A percentile compares a stretch with the other conserved stretches of the same genome.
Conservation (phyloP, 2,888 invertebrate species). For the Spilarctia lutea region DNA sequence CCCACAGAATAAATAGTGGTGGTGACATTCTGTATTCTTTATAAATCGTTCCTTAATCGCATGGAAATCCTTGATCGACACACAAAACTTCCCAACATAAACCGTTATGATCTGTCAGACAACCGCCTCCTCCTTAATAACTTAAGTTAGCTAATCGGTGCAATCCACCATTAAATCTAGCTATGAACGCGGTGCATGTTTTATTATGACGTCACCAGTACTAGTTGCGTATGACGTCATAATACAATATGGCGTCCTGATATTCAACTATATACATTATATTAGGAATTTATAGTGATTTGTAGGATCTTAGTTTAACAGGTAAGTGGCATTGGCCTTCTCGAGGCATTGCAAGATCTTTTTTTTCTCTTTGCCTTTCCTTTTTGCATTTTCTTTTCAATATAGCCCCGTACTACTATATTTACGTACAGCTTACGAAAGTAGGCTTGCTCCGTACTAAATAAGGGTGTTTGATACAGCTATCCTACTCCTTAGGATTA, state of each 20-base stretch:
- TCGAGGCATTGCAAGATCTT: too few relatives aligned
- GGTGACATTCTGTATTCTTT: too few relatives aligned
- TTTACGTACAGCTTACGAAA: too few relatives aligned
- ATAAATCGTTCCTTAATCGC: too few relatives aligned
- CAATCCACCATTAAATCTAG: constrained; percentile 3
- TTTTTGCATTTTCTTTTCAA: not conserved
- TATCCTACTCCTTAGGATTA: not conserved
- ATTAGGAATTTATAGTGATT: not conserved
- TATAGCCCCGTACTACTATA: too few relatives aligned
- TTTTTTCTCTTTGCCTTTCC: not conserved
- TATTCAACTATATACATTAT: not conserved
- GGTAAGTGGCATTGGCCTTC: not conserved
- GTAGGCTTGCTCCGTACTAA: too few relatives aligned
- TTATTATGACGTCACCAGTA: constrained; percentile 35
- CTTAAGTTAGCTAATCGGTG: not conserved
- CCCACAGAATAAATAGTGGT: too few relatives aligned
- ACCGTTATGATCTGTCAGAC: too few relatives aligned
- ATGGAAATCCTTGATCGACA: too few relatives aligned
- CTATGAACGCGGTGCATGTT: constrained; percentile 31
- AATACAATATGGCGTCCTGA: constrained; percentile 12
- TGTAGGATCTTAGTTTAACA: not conserved
- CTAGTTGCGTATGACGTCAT: constrained; percentile 22
- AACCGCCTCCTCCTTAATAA: too few relatives aligned
- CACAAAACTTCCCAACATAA: too few relatives aligned
- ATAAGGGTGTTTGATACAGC: too few relatives aligned